Evolutionary conservation across 2,888 invertebrate genomes (phyloP), one percentile per base, ranked within the genome.

Genomic region (Eristalis pertinax): DNA sequence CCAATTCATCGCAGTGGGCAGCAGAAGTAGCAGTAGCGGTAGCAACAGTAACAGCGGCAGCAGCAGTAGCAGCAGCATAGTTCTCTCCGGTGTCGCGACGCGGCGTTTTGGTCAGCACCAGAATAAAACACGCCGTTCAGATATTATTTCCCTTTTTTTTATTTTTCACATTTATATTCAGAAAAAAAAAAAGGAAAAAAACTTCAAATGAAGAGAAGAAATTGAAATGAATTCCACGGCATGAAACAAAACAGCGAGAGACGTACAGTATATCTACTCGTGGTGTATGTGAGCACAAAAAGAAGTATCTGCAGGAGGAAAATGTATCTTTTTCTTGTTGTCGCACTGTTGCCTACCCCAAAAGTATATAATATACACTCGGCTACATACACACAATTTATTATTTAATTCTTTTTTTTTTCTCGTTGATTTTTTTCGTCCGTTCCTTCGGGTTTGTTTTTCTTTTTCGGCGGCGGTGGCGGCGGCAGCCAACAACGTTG

Each of bases 301-400:
- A 41, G 60, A 85, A 76, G 75, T 84, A 87, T 79, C 87, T 87
- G 87, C 83, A 87, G 72, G 86, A 86, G 75, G 84, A 87, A 87
- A 87, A 87, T 87, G 87, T 87, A 87, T 87, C 87, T 87, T 87
- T 87, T 87, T 87, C 87, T 87, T 84, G 79, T 72, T 87, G 87
- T 87, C 87, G 84, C 84, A 79, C 87, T 87, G 87, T 87, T 87
- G 87, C 87, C 87, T 87, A 87, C 87, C 87, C 84, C 87, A 87
- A 87, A 87, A 87, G 87, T 87, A 87, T 87, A 87, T 84, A 73
- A 87, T 87, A 87, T 87, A 87, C 43, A 15, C 84, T 84, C 76
- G 79, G 79, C 75, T 87, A 79, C 87, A 87, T 87, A 84, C 84
- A 87, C 84, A 87, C 84, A 87, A 87, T 87, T 87, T 84, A 87